Percentiles rank a stretch among this genome's conserved stretches.
Conservation (phyloP, 2,113 vertebrate genomes). For the Brevimyrus niger region DNA sequence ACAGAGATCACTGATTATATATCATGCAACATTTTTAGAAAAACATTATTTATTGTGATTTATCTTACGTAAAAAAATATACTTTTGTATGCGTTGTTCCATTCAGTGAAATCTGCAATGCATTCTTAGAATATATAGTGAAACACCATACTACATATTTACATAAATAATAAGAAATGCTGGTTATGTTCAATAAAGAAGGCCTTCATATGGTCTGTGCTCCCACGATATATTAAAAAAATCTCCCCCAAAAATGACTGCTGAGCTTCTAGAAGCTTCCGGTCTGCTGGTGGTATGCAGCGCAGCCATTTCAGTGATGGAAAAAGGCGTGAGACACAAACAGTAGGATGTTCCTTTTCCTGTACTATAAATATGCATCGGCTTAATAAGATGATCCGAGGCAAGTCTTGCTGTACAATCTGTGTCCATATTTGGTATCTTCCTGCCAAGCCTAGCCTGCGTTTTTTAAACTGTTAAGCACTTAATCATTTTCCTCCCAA, state of each 20-base stretch:
- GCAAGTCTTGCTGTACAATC: neutral
- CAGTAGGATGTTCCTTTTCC: neutral
- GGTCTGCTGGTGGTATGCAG: neutral
- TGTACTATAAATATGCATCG: neutral
- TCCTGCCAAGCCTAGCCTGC: neutral
- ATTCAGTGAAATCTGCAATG: neutral
- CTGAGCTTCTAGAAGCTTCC: neutral
- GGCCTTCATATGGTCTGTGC: neutral
- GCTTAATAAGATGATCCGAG: neutral
- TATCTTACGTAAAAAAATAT: neutral
- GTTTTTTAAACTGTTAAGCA: conserved; percentile 6
- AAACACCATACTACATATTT: neutral
- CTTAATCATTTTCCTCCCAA: neutral
- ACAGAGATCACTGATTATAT: neutral
- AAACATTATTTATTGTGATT: neutral
- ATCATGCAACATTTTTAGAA: neutral
- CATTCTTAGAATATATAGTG: neutral
- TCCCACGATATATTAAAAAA: neutral
- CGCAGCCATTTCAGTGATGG: neutral
- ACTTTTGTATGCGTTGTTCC: neutral
- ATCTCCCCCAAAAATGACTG: neutral
- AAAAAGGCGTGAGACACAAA: neutral
- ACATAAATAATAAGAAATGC: neutral
- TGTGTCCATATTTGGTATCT: neutral
- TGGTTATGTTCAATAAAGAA: neutral